Evolutionary conservation across 1,140 invertebrate genomes (phyloP), one percentile per base, ranked within the genome.

Genomic region (Ceratina calcarata): DNA sequence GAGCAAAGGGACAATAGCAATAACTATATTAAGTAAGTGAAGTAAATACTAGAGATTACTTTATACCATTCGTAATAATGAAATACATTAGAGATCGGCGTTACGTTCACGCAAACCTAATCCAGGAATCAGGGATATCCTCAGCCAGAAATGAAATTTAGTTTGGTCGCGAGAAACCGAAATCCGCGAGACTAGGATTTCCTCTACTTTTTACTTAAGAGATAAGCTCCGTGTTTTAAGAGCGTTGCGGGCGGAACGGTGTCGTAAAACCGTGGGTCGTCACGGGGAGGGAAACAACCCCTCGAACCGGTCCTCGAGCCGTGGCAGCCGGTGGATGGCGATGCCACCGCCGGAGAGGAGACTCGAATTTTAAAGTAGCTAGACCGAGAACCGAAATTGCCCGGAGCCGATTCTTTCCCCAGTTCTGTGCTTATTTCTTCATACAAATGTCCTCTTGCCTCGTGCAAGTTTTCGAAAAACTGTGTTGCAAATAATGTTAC

Each of bases 151-250:
- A 88, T 57, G 55, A 88, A 87, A 86, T 87, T 81, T 80, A 78
- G 70, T 69, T 75, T 62, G 74, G 51, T 58, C 81, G 73, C 78
- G 84, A 78, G 53, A 79, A 74, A 62, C 58, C 27, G 61, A 27
- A 88, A 81, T 87, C 76, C 79, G 65, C 81, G 77, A 76, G 70
- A 71, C 70, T 81, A 32, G 75, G 82, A 61, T 84, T 73, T 76
- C 67, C 75, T 87, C 80, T 88, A 85, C 77, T 87, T 88, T 87
- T 87, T 87, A 85, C 83, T 87, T 86, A 86, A 90, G 85, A 88
- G 87, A 86, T 90, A 89, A 89, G 86, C 86, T 83, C 78, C 77
- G 87, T 87, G 87, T 90, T 86, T 90, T 85, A 86, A 88, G 78
- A 82, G 80, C 81, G 76, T 81, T 80, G 74, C 61, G 82, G 37